Evolutionary conservation across 2,888 invertebrate species (phyloP).

Genomic region (Hemistola chrysoprasaria): DNA sequence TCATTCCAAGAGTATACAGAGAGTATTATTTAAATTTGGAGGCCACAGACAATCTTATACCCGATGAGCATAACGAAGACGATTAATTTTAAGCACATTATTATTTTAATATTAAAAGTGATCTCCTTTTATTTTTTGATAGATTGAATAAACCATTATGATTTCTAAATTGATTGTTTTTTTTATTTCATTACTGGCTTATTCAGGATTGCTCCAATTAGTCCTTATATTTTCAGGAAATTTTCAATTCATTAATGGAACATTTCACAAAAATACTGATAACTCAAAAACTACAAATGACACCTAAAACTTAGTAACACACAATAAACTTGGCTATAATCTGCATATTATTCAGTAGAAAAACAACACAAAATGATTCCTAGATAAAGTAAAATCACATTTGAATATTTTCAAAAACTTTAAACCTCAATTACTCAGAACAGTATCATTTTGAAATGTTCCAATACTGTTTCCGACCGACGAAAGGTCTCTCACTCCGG

Average conservation of each 20-base stretch:
- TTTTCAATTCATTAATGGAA: conserved; percentile 3
- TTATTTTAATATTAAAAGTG: conserved; percentile 1
- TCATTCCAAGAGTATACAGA: conserved; percentile 17
- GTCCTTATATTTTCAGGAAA: conserved; percentile 1
- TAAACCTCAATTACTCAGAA: background rate
- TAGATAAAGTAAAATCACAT: too few species aligned
- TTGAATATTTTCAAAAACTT: too few species aligned
- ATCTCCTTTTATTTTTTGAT: too few species aligned
- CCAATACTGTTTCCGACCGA: too few species aligned
- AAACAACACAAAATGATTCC: background rate
- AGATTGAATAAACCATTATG: conserved; percentile 1
- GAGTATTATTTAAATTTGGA: conserved; percentile 12
- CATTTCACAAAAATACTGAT: conserved; percentile 4
- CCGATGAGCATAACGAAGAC: background rate
- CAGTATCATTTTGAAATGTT: too few species aligned
- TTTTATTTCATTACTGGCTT: background rate
- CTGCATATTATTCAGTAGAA: conserved; percentile 3
- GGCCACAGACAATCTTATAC: background rate
- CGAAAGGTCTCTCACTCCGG: too few species aligned
- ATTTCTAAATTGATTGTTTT: background rate
- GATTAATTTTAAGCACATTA: background rate
- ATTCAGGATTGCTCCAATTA: conserved; percentile 3
- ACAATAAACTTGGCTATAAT: conserved; percentile 5
- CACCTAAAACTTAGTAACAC: conserved; percentile 1
- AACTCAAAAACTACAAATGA: conserved; percentile 7